These are phyloP conservation scores for Tolypeutes matacus DNA, from an alignment of 2,797 vertebrate species.

Conservation along the genomic window DNA sequence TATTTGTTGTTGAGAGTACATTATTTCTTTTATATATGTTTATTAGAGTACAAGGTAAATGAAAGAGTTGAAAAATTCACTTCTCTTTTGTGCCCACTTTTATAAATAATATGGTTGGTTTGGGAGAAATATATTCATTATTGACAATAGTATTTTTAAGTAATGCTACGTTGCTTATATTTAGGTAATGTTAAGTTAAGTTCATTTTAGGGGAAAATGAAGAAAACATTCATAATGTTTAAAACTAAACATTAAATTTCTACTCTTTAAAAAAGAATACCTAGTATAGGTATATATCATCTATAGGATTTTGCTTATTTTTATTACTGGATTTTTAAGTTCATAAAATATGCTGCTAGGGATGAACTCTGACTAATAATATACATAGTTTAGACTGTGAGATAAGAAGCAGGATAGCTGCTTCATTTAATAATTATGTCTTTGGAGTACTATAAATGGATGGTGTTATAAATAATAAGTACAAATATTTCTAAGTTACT, in stretches of 20 bases:
- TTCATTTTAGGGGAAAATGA: not conserved
- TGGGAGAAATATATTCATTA: not conserved
- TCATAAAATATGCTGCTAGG: not conserved
- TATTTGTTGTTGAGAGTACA: conserved; percentile 5
- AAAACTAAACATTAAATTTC: not conserved
- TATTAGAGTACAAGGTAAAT: not conserved
- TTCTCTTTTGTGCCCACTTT: not conserved
- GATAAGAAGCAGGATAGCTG: not conserved
- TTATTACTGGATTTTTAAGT: conserved; percentile 52
- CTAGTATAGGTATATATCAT: not conserved
- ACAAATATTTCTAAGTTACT: not conserved
- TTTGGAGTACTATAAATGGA: not conserved
- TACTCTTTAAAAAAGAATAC: not conserved
- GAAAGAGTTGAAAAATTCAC: conserved; percentile 29
- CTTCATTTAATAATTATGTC: not conserved
- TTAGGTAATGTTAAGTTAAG: not conserved
- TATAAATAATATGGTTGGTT: not conserved
- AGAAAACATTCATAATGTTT: not conserved
- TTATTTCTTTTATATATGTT: conserved; percentile 28
- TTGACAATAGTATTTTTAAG: not conserved
- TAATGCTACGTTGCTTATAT: not conserved
- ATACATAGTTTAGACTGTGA: not conserved
- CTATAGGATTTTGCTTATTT: not conserved
- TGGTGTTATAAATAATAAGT: not conserved
- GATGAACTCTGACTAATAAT: not conserved